Percentiles rank a stretch among this genome's conserved stretches.
phyloP scores from a whole-genome alignment of 2,888 invertebrate species.

The Melikaiella ostensackeni region DNA sequence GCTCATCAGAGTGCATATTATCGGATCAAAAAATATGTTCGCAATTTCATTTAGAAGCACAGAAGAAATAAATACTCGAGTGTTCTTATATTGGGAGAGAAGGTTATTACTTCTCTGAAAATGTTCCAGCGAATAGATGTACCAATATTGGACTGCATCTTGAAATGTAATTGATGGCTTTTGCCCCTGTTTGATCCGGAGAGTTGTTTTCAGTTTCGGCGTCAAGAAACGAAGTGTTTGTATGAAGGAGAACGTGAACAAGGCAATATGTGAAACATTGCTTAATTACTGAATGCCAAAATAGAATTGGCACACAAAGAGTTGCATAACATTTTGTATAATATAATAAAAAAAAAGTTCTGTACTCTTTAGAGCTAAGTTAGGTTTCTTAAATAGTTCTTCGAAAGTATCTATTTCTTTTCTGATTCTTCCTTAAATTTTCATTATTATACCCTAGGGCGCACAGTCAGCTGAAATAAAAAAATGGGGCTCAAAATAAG shows the following conservation, averaged over 20 bases:
- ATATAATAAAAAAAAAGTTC: too few relatives aligned
- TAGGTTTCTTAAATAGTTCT: not conserved
- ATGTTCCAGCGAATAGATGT: slow-evolving; percentile 18
- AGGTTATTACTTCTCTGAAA: not conserved
- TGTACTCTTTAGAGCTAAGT: slow-evolving; percentile 33
- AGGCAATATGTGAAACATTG: slow-evolving; percentile 32
- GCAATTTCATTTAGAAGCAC: not conserved
- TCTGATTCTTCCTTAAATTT: too few relatives aligned
- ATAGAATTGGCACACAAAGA: too few relatives aligned
- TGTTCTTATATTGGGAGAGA: not conserved
- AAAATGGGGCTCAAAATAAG: too few relatives aligned
- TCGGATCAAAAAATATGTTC: not conserved
- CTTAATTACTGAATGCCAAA: not conserved
- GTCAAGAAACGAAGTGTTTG: not conserved
- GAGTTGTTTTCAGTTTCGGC: slow-evolving; percentile 3
- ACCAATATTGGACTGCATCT: slow-evolving; percentile 49
- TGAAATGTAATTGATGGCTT: slow-evolving; percentile 49
- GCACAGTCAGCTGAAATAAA: too few relatives aligned
- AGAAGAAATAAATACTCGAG: not conserved
- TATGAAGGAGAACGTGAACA: slow-evolving; percentile 17
- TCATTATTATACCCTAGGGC: not conserved
- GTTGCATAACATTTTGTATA: too few relatives aligned
- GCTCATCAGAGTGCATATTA: not conserved
- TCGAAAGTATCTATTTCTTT: not conserved
- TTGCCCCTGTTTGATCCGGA: slow-evolving; percentile 43